Conservation (phyloP, 1,140 invertebrate species). For the Drosophila baimaii region DNA sequence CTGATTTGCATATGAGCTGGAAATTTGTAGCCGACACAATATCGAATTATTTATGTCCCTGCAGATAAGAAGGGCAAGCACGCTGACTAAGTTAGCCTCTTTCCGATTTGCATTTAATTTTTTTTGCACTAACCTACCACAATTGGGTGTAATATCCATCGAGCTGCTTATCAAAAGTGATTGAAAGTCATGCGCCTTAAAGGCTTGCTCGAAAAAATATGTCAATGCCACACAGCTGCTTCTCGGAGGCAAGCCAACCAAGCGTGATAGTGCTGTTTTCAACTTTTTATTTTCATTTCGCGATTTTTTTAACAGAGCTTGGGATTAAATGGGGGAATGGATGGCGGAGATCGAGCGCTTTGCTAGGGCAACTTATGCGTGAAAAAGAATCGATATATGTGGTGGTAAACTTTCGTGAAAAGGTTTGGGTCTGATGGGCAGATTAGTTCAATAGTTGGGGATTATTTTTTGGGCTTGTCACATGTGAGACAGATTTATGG, state of each 20-base stretch:
- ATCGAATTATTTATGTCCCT: slow-evolving; percentile 28
- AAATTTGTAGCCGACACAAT: slow-evolving; percentile 41
- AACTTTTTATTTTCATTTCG: slow-evolving; percentile 27
- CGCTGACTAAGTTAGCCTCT: slow-evolving; percentile 11
- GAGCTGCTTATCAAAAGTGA: slow-evolving; percentile 16
- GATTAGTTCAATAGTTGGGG: not conserved
- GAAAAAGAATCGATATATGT: slow-evolving; percentile 31
- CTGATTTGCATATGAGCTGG: slow-evolving; percentile 60
- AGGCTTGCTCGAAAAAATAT: slow-evolving; percentile 20
- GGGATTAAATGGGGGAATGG: slow-evolving; percentile 12
- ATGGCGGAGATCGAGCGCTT: not conserved
- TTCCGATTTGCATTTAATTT: slow-evolving; percentile 20
- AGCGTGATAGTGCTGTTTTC: slow-evolving; percentile 24
- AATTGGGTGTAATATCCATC: slow-evolving; percentile 14
- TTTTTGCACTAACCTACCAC: slow-evolving; percentile 8
- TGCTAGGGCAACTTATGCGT: slow-evolving; percentile 17
- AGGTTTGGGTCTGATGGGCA: no score
- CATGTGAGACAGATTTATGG: not conserved
- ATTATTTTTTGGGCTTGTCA: not conserved
- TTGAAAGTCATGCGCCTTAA: slow-evolving; percentile 36
- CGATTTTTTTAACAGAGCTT: slow-evolving; percentile 15
- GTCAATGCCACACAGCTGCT: slow-evolving; percentile 31
- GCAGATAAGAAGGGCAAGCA: slow-evolving; percentile 16
- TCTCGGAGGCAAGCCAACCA: not conserved
- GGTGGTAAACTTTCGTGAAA: not conserved